A percentile compares a stretch with the other conserved stretches of the same genome.
These are phyloP conservation scores for Dolichomitus sp. DNA, from an alignment of 2,888 invertebrate species.

Conservation along the genomic window DNA sequence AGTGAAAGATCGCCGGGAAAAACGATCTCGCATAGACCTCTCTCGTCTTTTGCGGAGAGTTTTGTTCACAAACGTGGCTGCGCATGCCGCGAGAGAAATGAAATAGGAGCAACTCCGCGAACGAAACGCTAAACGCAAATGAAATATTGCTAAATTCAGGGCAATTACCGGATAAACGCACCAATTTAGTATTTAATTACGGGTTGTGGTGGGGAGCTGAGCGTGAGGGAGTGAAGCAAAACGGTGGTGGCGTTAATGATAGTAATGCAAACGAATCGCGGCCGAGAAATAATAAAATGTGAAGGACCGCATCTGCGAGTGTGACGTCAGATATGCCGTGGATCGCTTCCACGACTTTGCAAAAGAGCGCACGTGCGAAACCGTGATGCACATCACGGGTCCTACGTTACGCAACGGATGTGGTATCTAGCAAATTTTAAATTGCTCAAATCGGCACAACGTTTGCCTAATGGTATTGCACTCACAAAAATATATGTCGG, in stretches of 20 bases:
- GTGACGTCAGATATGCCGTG: constrained; percentile 28
- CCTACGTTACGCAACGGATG: constrained; percentile 54
- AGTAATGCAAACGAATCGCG: constrained; percentile 77
- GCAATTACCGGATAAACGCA: constrained; percentile 78
- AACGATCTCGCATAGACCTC: constrained; percentile 23
- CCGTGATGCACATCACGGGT: constrained; percentile 34
- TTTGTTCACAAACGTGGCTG: constrained; percentile 37
- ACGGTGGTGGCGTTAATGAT: constrained; percentile 79
- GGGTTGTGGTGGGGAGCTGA: constrained; percentile 36
- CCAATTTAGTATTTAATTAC: constrained; percentile 84
- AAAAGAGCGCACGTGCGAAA: constrained; percentile 62
- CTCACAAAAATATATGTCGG: not conserved
- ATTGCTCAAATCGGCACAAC: constrained; percentile 1
- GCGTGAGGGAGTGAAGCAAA: constrained; percentile 66
- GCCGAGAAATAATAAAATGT: constrained; percentile 79
- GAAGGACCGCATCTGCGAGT: constrained; percentile 67
- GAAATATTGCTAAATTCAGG: constrained; percentile 83
- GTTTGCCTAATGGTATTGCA: not conserved
- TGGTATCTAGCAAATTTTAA: constrained; percentile 30
- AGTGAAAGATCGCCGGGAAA: constrained; percentile 49
- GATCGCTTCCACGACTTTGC: constrained; percentile 36
- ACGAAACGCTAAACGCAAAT: constrained; percentile 74
- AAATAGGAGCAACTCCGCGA: constrained; percentile 59
- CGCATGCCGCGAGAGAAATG: constrained; percentile 35
- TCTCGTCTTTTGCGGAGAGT: constrained; percentile 44